Conservation (phyloP, 1,140 invertebrate species). For the Daktulosphaira vitifoliae region DNA sequence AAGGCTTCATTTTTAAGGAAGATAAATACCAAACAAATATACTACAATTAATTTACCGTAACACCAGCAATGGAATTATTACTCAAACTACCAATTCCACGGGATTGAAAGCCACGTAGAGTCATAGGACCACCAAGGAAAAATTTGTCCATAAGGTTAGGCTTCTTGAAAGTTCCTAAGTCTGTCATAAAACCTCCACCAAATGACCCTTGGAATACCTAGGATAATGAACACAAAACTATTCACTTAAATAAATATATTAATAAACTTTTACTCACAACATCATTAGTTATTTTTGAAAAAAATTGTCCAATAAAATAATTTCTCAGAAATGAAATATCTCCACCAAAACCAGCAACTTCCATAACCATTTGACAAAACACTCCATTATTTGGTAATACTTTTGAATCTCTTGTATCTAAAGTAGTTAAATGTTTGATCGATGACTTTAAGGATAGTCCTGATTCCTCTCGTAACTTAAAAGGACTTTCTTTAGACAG, state of each 20-base stretch:
- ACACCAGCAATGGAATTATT: slow-evolving; percentile 62
- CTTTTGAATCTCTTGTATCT: slow-evolving; percentile 66
- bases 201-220: slow-evolving; percentile 55
- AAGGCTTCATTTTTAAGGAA: no score
- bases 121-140: slow-evolving; percentile 78
- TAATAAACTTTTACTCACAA: no score
- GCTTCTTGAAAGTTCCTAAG: slow-evolving; percentile 52
- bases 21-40: no score
- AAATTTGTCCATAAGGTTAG: slow-evolving; percentile 65
- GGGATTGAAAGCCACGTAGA: slow-evolving; percentile 69
- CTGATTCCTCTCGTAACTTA: slow-evolving; percentile 69
- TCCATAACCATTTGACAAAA: slow-evolving; percentile 63
- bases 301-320: slow-evolving; percentile 72
- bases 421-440: slow-evolving; percentile 65
- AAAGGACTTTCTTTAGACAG: slow-evolving; percentile 59
- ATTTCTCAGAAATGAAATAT: slow-evolving; percentile 75
- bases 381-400: slow-evolving; percentile 66
- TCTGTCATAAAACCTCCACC: slow-evolving; percentile 58
- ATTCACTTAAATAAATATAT: background rate
- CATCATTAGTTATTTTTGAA: slow-evolving; percentile 36
- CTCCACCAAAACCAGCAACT: slow-evolving; percentile 76
- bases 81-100: slow-evolving; percentile 69
- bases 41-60: no score
- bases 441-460: slow-evolving; percentile 75
- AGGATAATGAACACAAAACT: background rate